Evolutionary conservation across 92 coral and sea anemone species (phyloP), one percentile per base, ranked within the genome.

Genomic region (Phenganax subtilis): DNA sequence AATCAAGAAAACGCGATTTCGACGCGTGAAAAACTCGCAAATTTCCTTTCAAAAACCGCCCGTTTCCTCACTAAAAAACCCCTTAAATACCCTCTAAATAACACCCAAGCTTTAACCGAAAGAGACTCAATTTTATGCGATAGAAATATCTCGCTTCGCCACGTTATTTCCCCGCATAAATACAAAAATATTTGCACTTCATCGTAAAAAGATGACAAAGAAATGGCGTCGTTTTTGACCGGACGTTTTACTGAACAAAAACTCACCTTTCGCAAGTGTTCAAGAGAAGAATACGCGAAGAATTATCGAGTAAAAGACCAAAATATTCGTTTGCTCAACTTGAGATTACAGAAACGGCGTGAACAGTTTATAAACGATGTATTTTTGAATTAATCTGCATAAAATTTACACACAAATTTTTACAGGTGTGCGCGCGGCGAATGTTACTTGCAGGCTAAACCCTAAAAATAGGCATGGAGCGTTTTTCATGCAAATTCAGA

Each of bases 321-420:
- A 76, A 57, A 76, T 53, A 16, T 58, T 76, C 29, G 27, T 65
- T 51, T 63, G 74, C 73, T 79, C 65, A 55, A 62, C 28, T 65
- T 30, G 62, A 53, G 58, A 8, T 62, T 64, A 61, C 62, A 64
- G 60, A 77, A 61, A 57, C 82, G 56, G 82, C 82, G 82, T 57
- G 71, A 62, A 59, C 15, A 37, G 59, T 59, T 76, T 60, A 60
- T 58, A 76, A 57, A 47, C 70, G 81, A 76, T 31, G 82, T 78
- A 10, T 62, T 63, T 79, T 62, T 79, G 83, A 63, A 63, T 79
- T 79, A 79, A 79, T 79, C 68, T 79, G 60, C 83, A 79, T 79
- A 79, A 79, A 79, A 79, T 79, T 79, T 79, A 73, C 83, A 79
- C 74, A 10, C 53, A 59, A 27, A 37, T 0, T 25, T 63, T 79